Evolutionary conservation across 2,888 invertebrate genomes (phyloP), one percentile per base, ranked within the genome.

Genomic region (Eurois occulta): DNA sequence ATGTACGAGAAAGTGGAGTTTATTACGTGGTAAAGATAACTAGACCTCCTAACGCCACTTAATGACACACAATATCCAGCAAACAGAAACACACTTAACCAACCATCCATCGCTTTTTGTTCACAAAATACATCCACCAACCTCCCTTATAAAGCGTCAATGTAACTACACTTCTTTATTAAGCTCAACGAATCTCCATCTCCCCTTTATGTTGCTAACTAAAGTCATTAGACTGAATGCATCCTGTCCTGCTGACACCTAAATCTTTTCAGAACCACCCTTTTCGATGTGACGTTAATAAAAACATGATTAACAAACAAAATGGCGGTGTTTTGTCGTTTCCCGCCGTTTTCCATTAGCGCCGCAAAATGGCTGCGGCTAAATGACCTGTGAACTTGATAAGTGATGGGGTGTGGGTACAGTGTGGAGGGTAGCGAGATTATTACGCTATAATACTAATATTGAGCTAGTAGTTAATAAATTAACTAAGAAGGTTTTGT

Each of bases 301-400:
- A 81, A 80, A 86, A 86, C 85, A 84, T 86, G 85, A 89, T 87
- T 86, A 86, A 81, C 73, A 79, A 78, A 87, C 84, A 88, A 87
- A 86, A 88, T 85, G 84, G 85, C 87, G 89, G 88, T 86, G 84
- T 86, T 87, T 88, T 87, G 88, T 88, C 87, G 83, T 85, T 89
- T 90, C 89, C 90, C 91, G 91, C 91, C 90, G 87, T 88, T 91
- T 90, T 90, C 90, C 90, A 90, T 90, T 88, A 88, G 87, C 84
- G 83, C 87, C 86, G 60, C 89, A 86, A 85, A 88, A 88, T 86
- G 88, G 85, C 76, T 69, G 86, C 86, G 64, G 83, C 41, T 85
- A 89, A 91, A 91, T 91, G 91, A 88, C 84, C 89, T 89, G 91
- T 94, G 93, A 93, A 92, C 89, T 81, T 90, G 94, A 94, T 94